phyloP scores from a whole-genome alignment of 2,797 vertebrate species.

The Kryptopterus vitreolus region DNA sequence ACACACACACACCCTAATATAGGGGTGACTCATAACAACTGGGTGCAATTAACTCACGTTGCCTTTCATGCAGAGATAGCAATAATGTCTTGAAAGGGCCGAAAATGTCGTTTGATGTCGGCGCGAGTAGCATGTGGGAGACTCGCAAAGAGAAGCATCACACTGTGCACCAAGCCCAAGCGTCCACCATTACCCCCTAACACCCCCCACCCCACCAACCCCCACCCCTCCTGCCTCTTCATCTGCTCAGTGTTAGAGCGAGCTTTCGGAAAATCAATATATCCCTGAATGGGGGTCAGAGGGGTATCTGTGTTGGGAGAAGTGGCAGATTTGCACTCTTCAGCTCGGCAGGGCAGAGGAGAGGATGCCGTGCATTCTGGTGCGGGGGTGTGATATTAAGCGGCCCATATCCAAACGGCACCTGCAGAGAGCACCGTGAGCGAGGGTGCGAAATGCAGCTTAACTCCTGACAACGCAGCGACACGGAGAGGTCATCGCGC shows the following conservation, averaged over 20 bases:
- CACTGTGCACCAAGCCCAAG: slow-evolving; percentile 49
- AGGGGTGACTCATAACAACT: slow-evolving; percentile 32
- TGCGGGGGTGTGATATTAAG: slow-evolving; percentile 76
- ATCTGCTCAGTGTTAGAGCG: slow-evolving; percentile 70
- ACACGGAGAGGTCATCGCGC: slow-evolving; percentile 29
- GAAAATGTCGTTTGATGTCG: slow-evolving; percentile 50
- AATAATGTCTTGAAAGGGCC: slow-evolving; percentile 32
- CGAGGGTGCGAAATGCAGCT: slow-evolving; percentile 56
- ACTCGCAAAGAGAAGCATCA: slow-evolving; percentile 56
- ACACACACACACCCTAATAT: slow-evolving; percentile 3
- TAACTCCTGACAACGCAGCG: slow-evolving; percentile 53
- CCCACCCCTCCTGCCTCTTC: no score
- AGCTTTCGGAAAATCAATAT: slow-evolving; percentile 80
- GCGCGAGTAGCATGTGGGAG: slow-evolving; percentile 43
- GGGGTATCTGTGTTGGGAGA: slow-evolving; percentile 82
- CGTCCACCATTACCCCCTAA: slow-evolving; percentile 55
- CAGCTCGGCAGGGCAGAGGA: slow-evolving; percentile 76
- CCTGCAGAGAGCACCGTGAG: slow-evolving; percentile 53
- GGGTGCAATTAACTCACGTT: slow-evolving; percentile 6
- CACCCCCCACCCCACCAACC: no score
- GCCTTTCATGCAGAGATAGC: slow-evolving; percentile 20
- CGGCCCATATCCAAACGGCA: slow-evolving; percentile 73
- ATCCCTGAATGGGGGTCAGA: slow-evolving; percentile 85
- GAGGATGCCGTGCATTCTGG: slow-evolving; percentile 79
- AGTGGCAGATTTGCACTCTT: slow-evolving; percentile 86